Percentiles rank a stretch among this genome's conserved stretches.
Evolutionary conservation across 1,140 invertebrate genomes (phyloP).

Genomic region (Hylaeus anthracinus): DNA sequence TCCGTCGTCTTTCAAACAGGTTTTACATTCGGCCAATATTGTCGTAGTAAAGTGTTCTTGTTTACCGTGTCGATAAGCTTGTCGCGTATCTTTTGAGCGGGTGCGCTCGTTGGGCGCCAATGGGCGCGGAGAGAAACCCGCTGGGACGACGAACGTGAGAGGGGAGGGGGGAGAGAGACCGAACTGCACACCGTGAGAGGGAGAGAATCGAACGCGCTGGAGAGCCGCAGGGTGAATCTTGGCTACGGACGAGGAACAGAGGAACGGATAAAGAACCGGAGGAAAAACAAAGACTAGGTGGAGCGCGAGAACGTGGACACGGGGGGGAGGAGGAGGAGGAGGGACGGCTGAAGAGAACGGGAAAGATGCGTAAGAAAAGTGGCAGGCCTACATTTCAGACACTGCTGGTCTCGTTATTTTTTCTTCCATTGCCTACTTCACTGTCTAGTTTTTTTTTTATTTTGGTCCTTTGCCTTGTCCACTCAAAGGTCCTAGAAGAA

Average conservation of each 20-base stretch:
- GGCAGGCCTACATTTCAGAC: conserved; percentile 60
- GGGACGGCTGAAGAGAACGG: neutral
- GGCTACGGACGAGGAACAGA: conserved; percentile 37
- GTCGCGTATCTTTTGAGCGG: conserved; percentile 73
- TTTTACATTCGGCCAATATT: conserved; percentile 67
- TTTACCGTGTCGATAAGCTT: conserved; percentile 66
- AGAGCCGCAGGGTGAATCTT: conserved; percentile 30
- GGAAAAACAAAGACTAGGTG: conserved; percentile 34
- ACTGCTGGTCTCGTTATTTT: conserved; percentile 28
- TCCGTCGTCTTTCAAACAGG: conserved; percentile 68
- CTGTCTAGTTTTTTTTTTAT: too few species aligned
- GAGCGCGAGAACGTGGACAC: conserved; percentile 30
- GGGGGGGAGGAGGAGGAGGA: conserved; percentile 10
- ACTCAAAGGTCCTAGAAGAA: too few species aligned
- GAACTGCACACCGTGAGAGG: conserved; percentile 26
- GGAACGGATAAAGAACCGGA: conserved; percentile 50
- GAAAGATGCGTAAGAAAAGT: conserved; percentile 17
- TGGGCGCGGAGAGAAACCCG: conserved; percentile 62
- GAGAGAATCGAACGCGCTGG: conserved; percentile 24
- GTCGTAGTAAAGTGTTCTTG: conserved; percentile 59
- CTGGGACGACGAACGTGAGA: conserved; percentile 30
- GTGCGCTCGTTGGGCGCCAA: conserved; percentile 76
- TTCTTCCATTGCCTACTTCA: neutral
- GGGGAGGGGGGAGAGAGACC: conserved; percentile 32
- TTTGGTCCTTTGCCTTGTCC: too few species aligned